These are phyloP conservation scores for Pelochelys cantorii DNA, from an alignment of 2,797 vertebrate genomes.

Conservation along the genomic window DNA sequence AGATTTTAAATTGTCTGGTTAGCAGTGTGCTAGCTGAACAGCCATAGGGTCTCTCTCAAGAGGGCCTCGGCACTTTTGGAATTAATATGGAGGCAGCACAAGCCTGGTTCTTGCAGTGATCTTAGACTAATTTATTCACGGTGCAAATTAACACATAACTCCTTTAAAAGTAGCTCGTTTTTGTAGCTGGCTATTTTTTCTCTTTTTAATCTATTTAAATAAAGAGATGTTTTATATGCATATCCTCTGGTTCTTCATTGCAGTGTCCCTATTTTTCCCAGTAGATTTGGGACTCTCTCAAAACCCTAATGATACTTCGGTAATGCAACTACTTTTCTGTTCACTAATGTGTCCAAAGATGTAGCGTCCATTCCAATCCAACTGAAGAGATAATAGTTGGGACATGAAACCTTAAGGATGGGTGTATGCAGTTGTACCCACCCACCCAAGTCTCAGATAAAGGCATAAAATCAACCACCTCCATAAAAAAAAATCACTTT, in stretches of 20 bases:
- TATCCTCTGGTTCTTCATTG: not conserved
- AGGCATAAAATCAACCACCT: not conserved
- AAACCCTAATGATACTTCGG: not conserved
- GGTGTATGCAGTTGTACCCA: not conserved
- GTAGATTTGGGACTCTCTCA: not conserved
- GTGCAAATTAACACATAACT: not conserved
- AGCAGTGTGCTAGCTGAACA: not conserved
- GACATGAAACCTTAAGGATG: not conserved
- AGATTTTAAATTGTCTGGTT: not conserved
- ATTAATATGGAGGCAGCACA: not conserved
- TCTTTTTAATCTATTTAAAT: not conserved
- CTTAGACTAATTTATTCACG: not conserved
- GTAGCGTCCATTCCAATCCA: not conserved
- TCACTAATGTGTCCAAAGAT: not conserved
- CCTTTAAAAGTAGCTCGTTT: not conserved
- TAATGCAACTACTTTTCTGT: not conserved
- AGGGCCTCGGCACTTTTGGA: not conserved
- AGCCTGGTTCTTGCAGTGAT: not conserved
- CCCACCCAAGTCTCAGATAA: not conserved
- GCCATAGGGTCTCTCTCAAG: not conserved
- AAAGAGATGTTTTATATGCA: not conserved
- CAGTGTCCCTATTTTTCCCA: not conserved
- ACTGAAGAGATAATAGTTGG: not conserved
- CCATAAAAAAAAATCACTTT: not conserved
- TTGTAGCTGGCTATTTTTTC: not conserved